A percentile compares a stretch with the other conserved stretches of the same genome.
Conservation (phyloP, 2,113 vertebrate genomes). For the Rhombomys opimus region DNA sequence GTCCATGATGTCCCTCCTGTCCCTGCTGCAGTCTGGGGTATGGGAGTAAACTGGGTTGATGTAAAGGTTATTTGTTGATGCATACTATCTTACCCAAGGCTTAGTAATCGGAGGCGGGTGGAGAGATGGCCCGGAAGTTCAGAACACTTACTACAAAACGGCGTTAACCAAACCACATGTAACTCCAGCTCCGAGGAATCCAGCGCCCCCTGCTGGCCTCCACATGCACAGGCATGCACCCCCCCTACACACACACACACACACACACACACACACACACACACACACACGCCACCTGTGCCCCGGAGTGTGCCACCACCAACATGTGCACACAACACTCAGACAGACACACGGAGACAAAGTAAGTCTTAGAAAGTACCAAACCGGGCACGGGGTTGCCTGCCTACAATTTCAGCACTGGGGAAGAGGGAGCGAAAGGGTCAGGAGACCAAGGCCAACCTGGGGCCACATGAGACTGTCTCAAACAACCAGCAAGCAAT, state of each 20-base stretch:
- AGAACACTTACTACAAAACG: neutral
- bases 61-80: no score
- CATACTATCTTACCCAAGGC: neutral
- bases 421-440: no score
- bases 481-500: neutral
- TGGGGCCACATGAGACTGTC: neutral
- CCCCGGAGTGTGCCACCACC: neutral
- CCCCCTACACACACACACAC: no score
- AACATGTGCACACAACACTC: neutral
- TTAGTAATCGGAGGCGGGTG: neutral
- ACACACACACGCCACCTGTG: neutral
- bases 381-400: neutral
- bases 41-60: no score
- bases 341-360: neutral
- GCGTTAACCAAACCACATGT: neutral
- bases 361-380: neutral
- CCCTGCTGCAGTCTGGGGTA: neutral
- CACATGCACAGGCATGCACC: no score
- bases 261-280: no score
- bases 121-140: neutral
- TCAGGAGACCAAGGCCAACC: neutral
- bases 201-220: neutral
- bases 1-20: neutral
- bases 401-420: neutral
- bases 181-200: neutral